Base-by-base conservation (phyloP, 2,797 vertebrate species). In the Mareca penelope region DNA sequence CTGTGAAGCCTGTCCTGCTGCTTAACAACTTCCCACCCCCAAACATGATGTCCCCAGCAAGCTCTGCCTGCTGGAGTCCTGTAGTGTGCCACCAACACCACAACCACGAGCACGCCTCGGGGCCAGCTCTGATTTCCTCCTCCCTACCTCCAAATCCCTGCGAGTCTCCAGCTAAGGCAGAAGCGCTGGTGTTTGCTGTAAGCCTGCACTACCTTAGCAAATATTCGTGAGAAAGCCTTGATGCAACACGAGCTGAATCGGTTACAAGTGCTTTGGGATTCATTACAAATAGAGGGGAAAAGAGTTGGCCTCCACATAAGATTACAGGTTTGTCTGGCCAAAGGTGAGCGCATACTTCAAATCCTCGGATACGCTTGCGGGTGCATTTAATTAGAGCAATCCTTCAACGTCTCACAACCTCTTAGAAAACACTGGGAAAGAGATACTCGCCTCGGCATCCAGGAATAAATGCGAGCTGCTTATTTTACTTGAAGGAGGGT, bases 301-400 rank as follows among this genome's bases (percentile, higher is more conserved):
- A 11, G 21, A 46, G 44, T 22, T 48, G 48, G 48, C 48, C 48
- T 48, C 48, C 48, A 24, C 48, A 7, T 48, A 5, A 24, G 48
- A 48, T 48, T 5, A 42, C 22, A 42, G 33, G 28, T 15, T 77
- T 53, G 14, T 24, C 48, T 37, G 56, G 52, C 57, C 90, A 81
- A 78, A 71, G 65, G 67, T 56, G 80, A 90, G 78, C 14, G 31
- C 14, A 29, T 3, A 29, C 81, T 94, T 82, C 42, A 67, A 8
- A 48, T 81, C 75, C 48, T 63, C 71, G 44, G 39, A n/a, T 69
- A 39, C 17, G 14, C 63, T 65, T 37, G 55, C 42, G 52, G 68
- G 48, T 67, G 56, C 35, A 26, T 56, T 85, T 64, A 92, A 95
- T 88, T 60, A 80, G 46, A 94, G 70, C 35, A 73, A n/a, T 44